Evolutionary conservation across 92 coral and sea anemone species (phyloP).

Genomic region (Siderastrea radians): DNA sequence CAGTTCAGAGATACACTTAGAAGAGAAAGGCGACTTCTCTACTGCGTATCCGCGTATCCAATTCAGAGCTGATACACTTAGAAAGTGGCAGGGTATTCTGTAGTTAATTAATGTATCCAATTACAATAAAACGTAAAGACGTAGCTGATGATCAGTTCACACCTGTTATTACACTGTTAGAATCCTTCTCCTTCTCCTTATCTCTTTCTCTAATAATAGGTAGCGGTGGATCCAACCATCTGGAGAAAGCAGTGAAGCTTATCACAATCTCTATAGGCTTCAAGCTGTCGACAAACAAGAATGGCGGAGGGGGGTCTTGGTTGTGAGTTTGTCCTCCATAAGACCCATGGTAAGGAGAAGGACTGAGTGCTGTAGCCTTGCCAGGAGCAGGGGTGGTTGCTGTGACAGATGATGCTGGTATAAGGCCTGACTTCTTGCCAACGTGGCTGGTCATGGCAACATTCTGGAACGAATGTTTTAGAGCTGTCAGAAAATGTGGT

Average conservation of each 20-base stretch:
- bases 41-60: too few relatives aligned
- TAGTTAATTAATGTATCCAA: too few relatives aligned
- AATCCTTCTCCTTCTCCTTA: slow-evolving; percentile 83
- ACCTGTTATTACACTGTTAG: slow-evolving; percentile 80
- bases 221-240: slow-evolving; percentile 97
- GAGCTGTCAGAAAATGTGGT: not conserved
- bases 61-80: too few relatives aligned
- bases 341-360: slow-evolving; percentile 87
- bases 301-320: slow-evolving; percentile 97
- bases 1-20: too few relatives aligned
- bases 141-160: not conserved
- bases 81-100: too few relatives aligned
- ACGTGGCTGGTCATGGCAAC: slow-evolving; percentile 83
- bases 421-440: slow-evolving; percentile 92
- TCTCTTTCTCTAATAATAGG: slow-evolving; percentile 89
- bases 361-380: slow-evolving; percentile 82
- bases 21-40: too few relatives aligned
- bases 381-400: slow-evolving; percentile 91
- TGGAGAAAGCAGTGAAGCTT: slow-evolving; percentile 88
- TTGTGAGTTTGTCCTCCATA: slow-evolving; percentile 60
- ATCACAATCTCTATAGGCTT: slow-evolving; percentile 90
- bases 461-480: slow-evolving; percentile 57
- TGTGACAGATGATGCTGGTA: slow-evolving; percentile 87
- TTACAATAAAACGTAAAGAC: too few relatives aligned
- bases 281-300: slow-evolving; percentile 94